Conservation (phyloP, 2,113 vertebrate species). For the Vimba vimba region DNA sequence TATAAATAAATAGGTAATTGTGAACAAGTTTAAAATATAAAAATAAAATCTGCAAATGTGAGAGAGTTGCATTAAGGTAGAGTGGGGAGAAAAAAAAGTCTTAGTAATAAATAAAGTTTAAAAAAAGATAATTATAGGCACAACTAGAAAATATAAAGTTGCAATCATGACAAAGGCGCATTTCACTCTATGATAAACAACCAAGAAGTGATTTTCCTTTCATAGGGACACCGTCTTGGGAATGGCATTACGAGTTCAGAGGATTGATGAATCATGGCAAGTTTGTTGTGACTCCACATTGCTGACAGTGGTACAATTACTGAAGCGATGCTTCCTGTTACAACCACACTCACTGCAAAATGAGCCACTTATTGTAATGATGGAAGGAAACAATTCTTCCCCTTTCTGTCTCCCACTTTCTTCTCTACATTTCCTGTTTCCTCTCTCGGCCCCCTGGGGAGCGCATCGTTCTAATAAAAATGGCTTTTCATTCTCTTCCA, state of each 20-base stretch:
- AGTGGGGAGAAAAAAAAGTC: background rate
- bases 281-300: background rate
- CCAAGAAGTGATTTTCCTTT: background rate
- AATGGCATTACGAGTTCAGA: background rate
- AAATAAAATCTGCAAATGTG: background rate
- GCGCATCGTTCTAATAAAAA: conserved; percentile 65
- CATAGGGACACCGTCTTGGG: background rate
- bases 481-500: conserved; percentile 63
- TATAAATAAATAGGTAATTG: background rate
- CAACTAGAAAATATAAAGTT: background rate
- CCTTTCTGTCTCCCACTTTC: conserved; percentile 47
- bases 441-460: conserved; percentile 49
- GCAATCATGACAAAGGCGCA: background rate
- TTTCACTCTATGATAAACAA: background rate
- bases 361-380: conserved; percentile 63
- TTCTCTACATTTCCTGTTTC: background rate
- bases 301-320: conserved; percentile 7
- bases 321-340: conserved; percentile 9
- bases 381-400: conserved; percentile 60
- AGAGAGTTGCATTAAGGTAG: background rate
- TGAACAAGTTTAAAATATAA: background rate
- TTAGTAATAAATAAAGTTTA: background rate
- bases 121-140: background rate
- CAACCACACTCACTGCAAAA: conserved; percentile 26
- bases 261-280: background rate